These are phyloP conservation scores for Papilio elwesi DNA, from an alignment of 2,888 invertebrate species.

Conservation along the genomic window DNA sequence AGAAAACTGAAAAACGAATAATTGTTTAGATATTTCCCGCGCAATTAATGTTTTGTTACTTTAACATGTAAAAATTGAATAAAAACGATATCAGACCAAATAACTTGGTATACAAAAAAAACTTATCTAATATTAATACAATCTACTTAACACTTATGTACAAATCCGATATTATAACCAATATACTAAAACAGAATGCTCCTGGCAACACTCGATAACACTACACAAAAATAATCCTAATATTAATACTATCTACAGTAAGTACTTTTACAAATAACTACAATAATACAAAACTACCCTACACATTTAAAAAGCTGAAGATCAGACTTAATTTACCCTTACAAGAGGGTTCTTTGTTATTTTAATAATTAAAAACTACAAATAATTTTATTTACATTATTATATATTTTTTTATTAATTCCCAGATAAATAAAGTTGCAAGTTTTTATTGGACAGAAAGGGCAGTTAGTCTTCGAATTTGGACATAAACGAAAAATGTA, in stretches of 20 bases:
- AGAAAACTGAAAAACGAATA: no score
- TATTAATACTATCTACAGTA: slow-evolving; percentile 1
- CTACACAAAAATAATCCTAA: no score
- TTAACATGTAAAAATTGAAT: no score
- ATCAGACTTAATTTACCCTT: slow-evolving; percentile 36
- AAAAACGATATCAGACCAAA: not conserved
- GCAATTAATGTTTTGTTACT: no score
- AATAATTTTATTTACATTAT: slow-evolving; percentile 13
- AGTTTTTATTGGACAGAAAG: no score
- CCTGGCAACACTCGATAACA: slow-evolving; percentile 24
- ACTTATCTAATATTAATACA: not conserved
- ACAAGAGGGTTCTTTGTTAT: slow-evolving; percentile 20
- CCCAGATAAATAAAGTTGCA: no score
- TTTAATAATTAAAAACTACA: slow-evolving; percentile 3
- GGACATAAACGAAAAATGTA: no score
- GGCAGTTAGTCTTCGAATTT: no score
- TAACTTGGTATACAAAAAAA: not conserved
- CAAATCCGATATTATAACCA: slow-evolving; percentile 20
- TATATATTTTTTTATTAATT: not conserved
- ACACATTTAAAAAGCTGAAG: slow-evolving; percentile 33
- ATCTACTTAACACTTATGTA: slow-evolving; percentile 4
- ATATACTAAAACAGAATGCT: not conserved
- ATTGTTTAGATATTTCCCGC: no score
- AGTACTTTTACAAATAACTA: slow-evolving; percentile 31
- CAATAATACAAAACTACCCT: slow-evolving; percentile 26